phyloP scores from a whole-genome alignment of 1,140 invertebrate genomes.

The Ooceraea biroi region DNA sequence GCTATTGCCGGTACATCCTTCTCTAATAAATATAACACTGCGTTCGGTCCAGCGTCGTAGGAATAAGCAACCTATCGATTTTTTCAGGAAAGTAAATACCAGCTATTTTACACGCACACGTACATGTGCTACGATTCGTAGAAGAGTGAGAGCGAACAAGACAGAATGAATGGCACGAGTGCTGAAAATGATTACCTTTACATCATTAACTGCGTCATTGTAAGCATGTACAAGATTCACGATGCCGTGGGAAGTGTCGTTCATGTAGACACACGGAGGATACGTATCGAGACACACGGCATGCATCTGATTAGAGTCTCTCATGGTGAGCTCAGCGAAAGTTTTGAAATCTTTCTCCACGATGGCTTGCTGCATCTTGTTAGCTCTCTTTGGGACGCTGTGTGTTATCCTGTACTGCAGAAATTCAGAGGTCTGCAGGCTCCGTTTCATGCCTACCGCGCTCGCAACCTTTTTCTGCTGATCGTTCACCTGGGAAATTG shows the following conservation, averaged over 20 bases:
- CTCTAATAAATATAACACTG: conserved; percentile 95
- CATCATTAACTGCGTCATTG: conserved; percentile 89
- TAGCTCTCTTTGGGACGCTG: conserved; percentile 91
- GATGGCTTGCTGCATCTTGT: conserved; percentile 93
- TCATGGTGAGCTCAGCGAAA: conserved; percentile 98
- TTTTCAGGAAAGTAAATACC: conserved; percentile 48
- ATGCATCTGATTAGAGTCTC: conserved; percentile 99
- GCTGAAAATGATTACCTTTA: conserved; percentile 86
- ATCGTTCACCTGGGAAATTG: conserved; percentile 90
- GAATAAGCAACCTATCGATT: conserved; percentile 94
- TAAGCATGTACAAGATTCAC: conserved; percentile 93
- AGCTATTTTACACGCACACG: neutral
- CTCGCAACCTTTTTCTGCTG: conserved; percentile 95
- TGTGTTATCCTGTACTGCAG: conserved; percentile 91
- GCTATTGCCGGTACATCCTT: conserved; percentile 91
- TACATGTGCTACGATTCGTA: conserved; percentile 27
- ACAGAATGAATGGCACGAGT: conserved; percentile 10
- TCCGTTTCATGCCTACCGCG: conserved; percentile 95
- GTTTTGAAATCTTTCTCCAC: conserved; percentile 92
- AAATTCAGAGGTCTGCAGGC: conserved; percentile 93
- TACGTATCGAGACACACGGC: conserved; percentile 97
- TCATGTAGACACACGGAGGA: conserved; percentile 97
- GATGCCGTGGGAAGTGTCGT: conserved; percentile 93
- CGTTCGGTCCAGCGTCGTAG: conserved; percentile 99
- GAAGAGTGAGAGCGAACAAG: neutral